Percentiles rank a stretch among this genome's conserved stretches.
Evolutionary conservation across 2,797 vertebrate species (phyloP).

Genomic region (Botia almorhae): DNA sequence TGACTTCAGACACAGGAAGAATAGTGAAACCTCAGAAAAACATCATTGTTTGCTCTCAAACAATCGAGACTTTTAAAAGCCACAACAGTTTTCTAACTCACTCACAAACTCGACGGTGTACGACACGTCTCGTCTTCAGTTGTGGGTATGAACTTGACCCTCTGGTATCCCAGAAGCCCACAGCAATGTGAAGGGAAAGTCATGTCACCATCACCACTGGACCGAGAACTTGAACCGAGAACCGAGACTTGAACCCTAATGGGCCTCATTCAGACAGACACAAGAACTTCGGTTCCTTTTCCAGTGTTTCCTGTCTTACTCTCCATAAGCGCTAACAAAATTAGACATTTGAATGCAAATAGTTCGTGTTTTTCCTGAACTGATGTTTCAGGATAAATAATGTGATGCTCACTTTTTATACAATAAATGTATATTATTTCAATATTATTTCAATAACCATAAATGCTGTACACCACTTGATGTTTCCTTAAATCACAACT

Average conservation of each 20-base stretch:
- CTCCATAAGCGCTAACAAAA: not conserved
- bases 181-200: slow-evolving; percentile 11
- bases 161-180: slow-evolving; percentile 10
- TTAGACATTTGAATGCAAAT: slow-evolving; percentile 1
- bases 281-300: not conserved
- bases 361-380: not conserved
- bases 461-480: too few relatives aligned
- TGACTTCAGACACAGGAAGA: slow-evolving; percentile 11
- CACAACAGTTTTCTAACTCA: slow-evolving; percentile 48
- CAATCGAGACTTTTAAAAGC: slow-evolving; percentile 54
- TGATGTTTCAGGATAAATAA: not conserved
- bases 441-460: not conserved
- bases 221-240: too few relatives aligned
- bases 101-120: slow-evolving; percentile 47
- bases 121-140: slow-evolving; percentile 32
- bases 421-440: not conserved
- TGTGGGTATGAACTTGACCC: slow-evolving; percentile 52
- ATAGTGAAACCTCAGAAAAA: slow-evolving; percentile 27
- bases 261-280: not conserved
- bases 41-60: slow-evolving; percentile 43
- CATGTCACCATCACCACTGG: not conserved
- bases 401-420: not conserved
- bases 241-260: not conserved
- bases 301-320: slow-evolving; percentile 26
- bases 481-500: too few relatives aligned